Evolutionary conservation across 2,797 vertebrate species (phyloP), one percentile per base, ranked within the genome.

Genomic region (Sternotherus odoratus): DNA sequence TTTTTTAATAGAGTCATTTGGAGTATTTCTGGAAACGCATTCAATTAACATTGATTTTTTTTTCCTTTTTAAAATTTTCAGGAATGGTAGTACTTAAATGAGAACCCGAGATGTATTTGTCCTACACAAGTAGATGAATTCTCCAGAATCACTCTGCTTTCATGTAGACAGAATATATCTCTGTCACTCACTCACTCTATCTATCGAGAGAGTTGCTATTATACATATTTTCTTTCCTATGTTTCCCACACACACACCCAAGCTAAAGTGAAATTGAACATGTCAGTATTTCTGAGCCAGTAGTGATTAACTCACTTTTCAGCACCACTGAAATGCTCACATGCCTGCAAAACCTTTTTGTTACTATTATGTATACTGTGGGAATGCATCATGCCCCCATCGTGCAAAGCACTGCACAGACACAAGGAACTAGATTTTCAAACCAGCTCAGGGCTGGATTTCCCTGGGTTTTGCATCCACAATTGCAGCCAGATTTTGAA

Each of bases 21-120:
- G 82, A 93, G 72, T 49, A 85, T 92, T 96, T 94, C 93, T 94
- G 12, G 91, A 96, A 96, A 87, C 21, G 69, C 8, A 85, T 78
- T 51, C 83, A 89, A 85, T 96, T 93, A 95, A 48, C 46, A 5
- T 48, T 43, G 49, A 54, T 72, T 69, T 80, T 74, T 13, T 83
- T 83, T 85, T 72, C 8, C 26, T n/a, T 36, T 82, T 50, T 82
- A 13, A 26, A 46, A 51, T 90, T 85, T 87, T 82, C 3, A 16
- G 82, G 63, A 43, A 26, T 57, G 21, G 24, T 5, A 49, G 53
- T 54, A 39, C 46, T 49, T 54, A 86, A 92, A 83, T 77, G 83
- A 87, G 81, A 94, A 17, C 12, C 77, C 0, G 1, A 49, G 66
- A 17, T 49, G 11, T n/a, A 17, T 3, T 83, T 93, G 77, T 33